These are phyloP conservation scores for Onychostruthus taczanowskii DNA, from an alignment of 2,113 vertebrate species.

Conservation along the genomic window DNA sequence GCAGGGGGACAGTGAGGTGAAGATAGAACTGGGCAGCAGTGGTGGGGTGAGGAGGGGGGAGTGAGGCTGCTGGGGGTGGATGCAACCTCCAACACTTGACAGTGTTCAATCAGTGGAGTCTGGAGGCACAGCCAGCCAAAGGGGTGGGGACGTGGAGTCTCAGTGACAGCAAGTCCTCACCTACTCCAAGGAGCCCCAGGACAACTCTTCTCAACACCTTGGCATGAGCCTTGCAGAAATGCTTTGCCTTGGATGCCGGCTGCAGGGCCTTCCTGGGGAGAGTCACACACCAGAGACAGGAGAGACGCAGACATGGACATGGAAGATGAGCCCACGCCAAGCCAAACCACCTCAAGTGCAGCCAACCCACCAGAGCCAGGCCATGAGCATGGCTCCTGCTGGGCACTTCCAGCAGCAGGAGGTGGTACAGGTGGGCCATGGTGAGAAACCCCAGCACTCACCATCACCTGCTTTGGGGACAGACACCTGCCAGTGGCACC, in stretches of 20 bases:
- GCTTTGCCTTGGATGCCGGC: neutral
- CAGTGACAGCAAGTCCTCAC: conserved; percentile 29
- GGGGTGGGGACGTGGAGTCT: neutral
- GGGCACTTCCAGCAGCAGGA: neutral
- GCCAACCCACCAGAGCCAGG: neutral
- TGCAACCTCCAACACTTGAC: neutral
- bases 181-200: conserved; percentile 61
- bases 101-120: neutral
- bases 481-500: neutral
- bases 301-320: neutral
- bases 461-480: neutral
- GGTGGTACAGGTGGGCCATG: neutral
- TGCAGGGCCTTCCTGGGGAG: conserved; percentile 57
- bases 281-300: neutral
- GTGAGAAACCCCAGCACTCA: neutral
- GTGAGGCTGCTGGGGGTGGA: neutral
- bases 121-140: neutral
- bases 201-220: neutral
- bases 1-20: neutral
- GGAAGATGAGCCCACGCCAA: neutral
- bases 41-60: neutral
- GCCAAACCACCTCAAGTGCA: neutral
- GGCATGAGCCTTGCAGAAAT: conserved; percentile 44
- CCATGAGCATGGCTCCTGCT: neutral
- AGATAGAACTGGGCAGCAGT: neutral